A percentile compares a stretch with the other conserved stretches of the same genome.
These are phyloP conservation scores for Battus philenor DNA, from an alignment of 1,140 invertebrate genomes.

Conservation along the genomic window DNA sequence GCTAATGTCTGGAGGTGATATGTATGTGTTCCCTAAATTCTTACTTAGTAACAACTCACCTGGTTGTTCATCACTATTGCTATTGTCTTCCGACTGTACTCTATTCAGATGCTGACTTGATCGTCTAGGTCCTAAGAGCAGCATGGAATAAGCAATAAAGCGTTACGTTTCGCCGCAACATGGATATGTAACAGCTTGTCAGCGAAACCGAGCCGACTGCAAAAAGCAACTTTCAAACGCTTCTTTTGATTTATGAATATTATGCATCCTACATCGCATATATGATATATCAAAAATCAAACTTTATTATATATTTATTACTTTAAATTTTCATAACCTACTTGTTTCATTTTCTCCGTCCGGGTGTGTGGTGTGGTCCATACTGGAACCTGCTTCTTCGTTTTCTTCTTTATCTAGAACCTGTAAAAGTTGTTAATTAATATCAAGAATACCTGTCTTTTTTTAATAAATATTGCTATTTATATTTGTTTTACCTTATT, in stretches of 20 bases:
- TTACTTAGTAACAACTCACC: slow-evolving; percentile 62
- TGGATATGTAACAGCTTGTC: background rate
- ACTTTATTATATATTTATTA: background rate
- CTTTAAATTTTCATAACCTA: slow-evolving; percentile 20
- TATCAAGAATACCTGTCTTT: too few relatives aligned
- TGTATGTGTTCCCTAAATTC: too few relatives aligned
- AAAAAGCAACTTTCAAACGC: too few relatives aligned
- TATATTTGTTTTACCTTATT: background rate
- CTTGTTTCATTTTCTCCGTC: slow-evolving; percentile 65
- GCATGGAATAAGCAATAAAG: slow-evolving; percentile 52
- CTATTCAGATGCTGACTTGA: slow-evolving; percentile 74
- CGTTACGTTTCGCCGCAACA: background rate
- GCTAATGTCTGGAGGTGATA: too few relatives aligned
- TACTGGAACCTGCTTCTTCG: slow-evolving; percentile 61
- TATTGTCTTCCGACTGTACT: slow-evolving; percentile 82
- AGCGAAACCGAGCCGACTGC: background rate
- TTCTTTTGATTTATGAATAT: too few relatives aligned
- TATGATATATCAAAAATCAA: too few relatives aligned
- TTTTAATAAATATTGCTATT: background rate
- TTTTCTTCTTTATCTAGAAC: slow-evolving; percentile 74
- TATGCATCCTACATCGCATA: too few relatives aligned
- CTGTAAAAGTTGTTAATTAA: slow-evolving; percentile 26
- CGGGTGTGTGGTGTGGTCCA: slow-evolving; percentile 57
- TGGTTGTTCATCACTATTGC: slow-evolving; percentile 83
- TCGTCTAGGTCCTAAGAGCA: slow-evolving; percentile 62